phyloP scores from a whole-genome alignment of 2,797 vertebrate species.

The Gallirallus australis region DNA sequence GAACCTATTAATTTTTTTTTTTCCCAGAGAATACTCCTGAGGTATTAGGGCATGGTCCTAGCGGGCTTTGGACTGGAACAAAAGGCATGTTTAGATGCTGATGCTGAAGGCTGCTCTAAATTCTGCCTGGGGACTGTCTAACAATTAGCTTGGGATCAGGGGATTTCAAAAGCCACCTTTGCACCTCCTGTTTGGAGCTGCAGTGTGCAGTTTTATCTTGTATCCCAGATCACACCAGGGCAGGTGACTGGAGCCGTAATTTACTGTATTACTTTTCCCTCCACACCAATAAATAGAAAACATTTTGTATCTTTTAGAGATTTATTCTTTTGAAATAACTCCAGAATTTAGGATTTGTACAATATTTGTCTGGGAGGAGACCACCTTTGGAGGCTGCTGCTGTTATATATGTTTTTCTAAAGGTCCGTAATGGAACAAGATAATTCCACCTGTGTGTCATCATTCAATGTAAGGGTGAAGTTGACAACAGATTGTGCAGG shows the following conservation, averaged over 20 bases:
- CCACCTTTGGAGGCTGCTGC: neutral
- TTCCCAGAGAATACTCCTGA: constrained; percentile 2
- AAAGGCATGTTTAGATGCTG: constrained; percentile 52
- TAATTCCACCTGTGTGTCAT: constrained; percentile 35
- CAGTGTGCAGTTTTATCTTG: neutral
- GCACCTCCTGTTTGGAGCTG: constrained; percentile 17
- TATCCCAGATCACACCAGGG: neutral
- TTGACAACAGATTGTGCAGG: constrained; percentile 15
- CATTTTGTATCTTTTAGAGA: neutral
- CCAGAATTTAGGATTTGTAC: constrained; percentile 14
- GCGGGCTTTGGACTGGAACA: constrained; percentile 8
- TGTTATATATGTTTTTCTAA: constrained; percentile 31
- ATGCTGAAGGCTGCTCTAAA: constrained; percentile 20
- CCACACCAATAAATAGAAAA: neutral
- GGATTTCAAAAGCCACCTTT: constrained; percentile 47
- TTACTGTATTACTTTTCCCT: neutral
- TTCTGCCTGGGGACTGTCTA: constrained; percentile 1
- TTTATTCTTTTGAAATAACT: constrained; percentile 26
- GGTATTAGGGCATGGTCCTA: neutral
- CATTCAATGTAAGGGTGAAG: neutral
- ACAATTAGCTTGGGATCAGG: constrained; percentile 32
- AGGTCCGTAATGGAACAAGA: constrained; percentile 19
- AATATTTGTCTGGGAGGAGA: neutral
- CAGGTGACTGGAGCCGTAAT: neutral
- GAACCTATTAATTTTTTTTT: constrained; percentile 21